Evolutionary conservation across 2,113 vertebrate species (phyloP), one percentile per base, ranked within the genome.

Genomic region (Charadrius vociferus): DNA sequence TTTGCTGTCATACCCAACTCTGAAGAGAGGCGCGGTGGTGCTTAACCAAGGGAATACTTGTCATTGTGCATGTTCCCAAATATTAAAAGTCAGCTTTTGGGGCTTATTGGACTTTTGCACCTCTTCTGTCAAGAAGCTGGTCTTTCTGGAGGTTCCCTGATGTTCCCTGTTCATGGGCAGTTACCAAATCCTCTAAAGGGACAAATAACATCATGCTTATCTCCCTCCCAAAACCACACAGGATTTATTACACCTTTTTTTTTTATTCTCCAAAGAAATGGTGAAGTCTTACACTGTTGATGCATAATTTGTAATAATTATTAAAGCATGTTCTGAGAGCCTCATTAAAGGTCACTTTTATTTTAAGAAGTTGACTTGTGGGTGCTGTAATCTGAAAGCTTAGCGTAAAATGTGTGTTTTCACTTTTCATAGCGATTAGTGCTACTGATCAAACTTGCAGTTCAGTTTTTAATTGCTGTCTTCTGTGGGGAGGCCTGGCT

Each of bases 331-430:
- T 70, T 74, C 77, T n/a, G 81, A 75, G 75, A 80, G 14, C 32
- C 36, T 93, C 17, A n/a, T 50, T 79, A 56, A 79, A 71, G 32
- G 83, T 79, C 21, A 36, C 14, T 52, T 79, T 56, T 56, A 17
- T 77, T 96, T 74, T 23, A 82, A 94, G 81, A 63, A 67, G 20
- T 45, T 87, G 68, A 24, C 77, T 78, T 84, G 47, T 63, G 78
- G 47, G 24, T 71, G 62, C 66, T 68, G 45, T 37, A 58, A 79
- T 81, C 49, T 19, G 18, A 30, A 88, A 74, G 32, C 15, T 34
- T 27, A 36, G 26, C 7, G 37, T 50, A 13, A 66, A 77, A 81
- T 10, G 3, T 20, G 30, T 3, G 9, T 3, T 79, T 62, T 49
- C 30, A 30, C 27, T 72, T 68, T 62, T 24, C 14, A 0, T 14